Conservation (phyloP, 2,888 invertebrate genomes). For the Mimumesa dahlbomi region DNA sequence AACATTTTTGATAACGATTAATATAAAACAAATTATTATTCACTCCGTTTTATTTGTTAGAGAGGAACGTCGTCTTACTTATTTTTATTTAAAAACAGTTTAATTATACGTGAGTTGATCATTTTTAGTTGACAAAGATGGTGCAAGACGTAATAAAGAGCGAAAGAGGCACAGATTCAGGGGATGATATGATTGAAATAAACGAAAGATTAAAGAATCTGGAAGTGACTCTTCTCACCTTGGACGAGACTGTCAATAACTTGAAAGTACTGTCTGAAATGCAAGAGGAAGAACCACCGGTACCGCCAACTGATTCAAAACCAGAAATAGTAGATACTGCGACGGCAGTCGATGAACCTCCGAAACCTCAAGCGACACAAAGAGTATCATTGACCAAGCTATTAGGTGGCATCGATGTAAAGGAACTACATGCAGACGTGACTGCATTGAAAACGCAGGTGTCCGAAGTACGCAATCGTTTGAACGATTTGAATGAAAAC, state of each 20-base stretch:
- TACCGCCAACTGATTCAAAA: neutral
- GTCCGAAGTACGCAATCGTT: constrained; percentile 38
- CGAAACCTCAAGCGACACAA: neutral
- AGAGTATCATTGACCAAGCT: constrained; percentile 35
- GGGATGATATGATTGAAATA: constrained; percentile 79
- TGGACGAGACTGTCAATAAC: constrained; percentile 35
- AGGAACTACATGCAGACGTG: constrained; percentile 54
- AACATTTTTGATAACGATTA: too few relatives aligned
- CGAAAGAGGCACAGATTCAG: constrained; percentile 7
- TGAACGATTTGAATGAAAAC: constrained; percentile 46
- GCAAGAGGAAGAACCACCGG: neutral
- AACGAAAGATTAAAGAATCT: constrained; percentile 68
- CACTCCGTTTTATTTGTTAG: too few relatives aligned
- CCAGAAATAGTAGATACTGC: neutral
- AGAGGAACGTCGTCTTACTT: too few relatives aligned
- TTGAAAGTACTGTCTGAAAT: constrained; percentile 31
- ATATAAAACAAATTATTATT: too few relatives aligned
- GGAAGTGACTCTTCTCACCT: constrained; percentile 49
- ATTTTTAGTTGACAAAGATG: constrained; percentile 62
- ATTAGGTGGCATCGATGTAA: constrained; percentile 50
- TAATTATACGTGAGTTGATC: too few relatives aligned
- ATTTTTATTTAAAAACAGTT: too few relatives aligned
- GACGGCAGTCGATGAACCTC: neutral
- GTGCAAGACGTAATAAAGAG: constrained; percentile 68
- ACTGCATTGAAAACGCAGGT: constrained; percentile 54